A percentile compares a stretch with the other conserved stretches of the same genome.
Evolutionary conservation across 2,888 invertebrate species (phyloP).

Genomic region (Limnephilus lunatus): DNA sequence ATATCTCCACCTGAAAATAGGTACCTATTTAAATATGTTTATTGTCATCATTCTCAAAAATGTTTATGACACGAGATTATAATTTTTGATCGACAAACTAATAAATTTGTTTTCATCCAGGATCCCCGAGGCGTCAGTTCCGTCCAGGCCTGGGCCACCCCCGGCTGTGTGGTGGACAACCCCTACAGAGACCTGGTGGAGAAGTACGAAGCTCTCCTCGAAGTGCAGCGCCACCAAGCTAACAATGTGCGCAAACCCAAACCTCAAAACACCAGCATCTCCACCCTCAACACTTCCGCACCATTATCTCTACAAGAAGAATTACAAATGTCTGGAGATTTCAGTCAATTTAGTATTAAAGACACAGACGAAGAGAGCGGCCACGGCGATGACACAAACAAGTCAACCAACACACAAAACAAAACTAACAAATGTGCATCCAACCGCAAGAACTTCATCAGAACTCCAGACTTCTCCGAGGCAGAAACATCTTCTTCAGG

Average conservation of each 20-base stretch:
- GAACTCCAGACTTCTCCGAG: conserved; percentile 90
- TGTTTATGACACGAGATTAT: not conserved
- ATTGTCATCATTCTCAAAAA: not conserved
- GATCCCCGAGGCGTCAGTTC: conserved; percentile 57
- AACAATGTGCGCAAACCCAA: conserved; percentile 76
- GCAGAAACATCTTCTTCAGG: conserved; percentile 91
- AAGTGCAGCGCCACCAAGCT: conserved; percentile 84
- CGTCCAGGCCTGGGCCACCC: conserved; percentile 63
- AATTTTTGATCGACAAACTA: conserved; percentile 20
- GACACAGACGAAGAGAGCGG: conserved; percentile 83
- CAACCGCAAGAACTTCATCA: conserved; percentile 79
- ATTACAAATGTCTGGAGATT: conserved; percentile 85
- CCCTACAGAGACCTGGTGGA: conserved; percentile 89
- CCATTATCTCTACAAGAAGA: conserved; percentile 83
- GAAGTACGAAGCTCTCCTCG: conserved; percentile 89
- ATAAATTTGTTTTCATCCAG: conserved; percentile 54
- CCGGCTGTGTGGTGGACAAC: conserved; percentile 75
- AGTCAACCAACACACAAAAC: conserved; percentile 72
- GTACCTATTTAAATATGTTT: too few relatives aligned
- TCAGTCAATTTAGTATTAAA: conserved; percentile 80
- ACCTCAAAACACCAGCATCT: conserved; percentile 68
- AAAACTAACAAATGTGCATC: conserved; percentile 72
- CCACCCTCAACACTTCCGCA: conserved; percentile 72
- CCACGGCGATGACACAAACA: conserved; percentile 75
- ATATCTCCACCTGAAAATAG: too few relatives aligned